phyloP scores from a whole-genome alignment of 2,113 vertebrate genomes.

The Psammodynastes pulverulentus region DNA sequence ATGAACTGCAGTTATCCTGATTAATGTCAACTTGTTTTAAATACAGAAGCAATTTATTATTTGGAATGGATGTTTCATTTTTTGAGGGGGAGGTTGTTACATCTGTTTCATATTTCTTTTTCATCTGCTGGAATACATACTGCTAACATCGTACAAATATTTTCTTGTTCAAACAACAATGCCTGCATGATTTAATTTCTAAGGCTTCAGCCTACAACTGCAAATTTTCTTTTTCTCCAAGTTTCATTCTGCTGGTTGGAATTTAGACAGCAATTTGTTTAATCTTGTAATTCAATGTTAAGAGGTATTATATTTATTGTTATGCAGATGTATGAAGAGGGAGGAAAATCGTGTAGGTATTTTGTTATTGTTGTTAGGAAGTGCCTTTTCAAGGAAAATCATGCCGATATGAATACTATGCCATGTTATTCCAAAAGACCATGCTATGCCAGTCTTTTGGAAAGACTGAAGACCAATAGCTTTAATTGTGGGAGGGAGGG shows the following conservation, averaged over 20 bases:
- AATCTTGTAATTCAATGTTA: neutral
- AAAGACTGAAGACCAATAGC: neutral
- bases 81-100: neutral
- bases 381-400: neutral
- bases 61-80: neutral
- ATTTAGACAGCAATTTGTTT: neutral
- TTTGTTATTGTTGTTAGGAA: conserved; percentile 5
- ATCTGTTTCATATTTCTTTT: neutral
- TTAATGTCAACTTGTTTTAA: neutral
- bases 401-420: neutral
- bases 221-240: neutral
- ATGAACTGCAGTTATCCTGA: neutral
- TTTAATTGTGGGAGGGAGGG: too few relatives aligned
- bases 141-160: neutral
- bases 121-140: neutral
- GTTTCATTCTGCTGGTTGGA: neutral
- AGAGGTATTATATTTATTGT: neutral
- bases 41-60: neutral
- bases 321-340: neutral
- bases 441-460: neutral
- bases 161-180: neutral
- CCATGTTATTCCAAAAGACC: neutral
- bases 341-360: neutral
- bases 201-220: neutral
- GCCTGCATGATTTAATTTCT: neutral